phyloP scores from a whole-genome alignment of 1,140 invertebrate species.

The Oncopeltus fasciatus region DNA sequence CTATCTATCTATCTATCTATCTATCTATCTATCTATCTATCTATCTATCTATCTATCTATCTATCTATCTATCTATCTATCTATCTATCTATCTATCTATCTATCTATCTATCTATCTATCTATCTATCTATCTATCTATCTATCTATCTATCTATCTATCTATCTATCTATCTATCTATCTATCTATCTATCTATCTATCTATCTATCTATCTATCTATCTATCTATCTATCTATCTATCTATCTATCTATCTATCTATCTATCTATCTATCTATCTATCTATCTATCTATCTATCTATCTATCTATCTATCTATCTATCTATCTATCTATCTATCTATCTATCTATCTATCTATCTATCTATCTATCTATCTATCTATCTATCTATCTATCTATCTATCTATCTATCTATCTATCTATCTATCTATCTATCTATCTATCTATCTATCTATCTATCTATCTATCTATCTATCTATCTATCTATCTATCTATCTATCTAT shows the following conservation, averaged over 20 bases:
- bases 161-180: not conserved
- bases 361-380: not conserved
- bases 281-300: not conserved
- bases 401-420: not conserved
- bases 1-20: not conserved
- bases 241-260: not conserved
- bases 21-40: not conserved
- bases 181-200: not conserved
- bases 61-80: not conserved
- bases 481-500: not conserved
- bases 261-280: not conserved
- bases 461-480: not conserved
- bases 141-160: not conserved
- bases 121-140: not conserved
- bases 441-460: not conserved
- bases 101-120: not conserved
- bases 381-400: not conserved
- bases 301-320: not conserved
- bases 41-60: not conserved
- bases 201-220: not conserved
- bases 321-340: not conserved
- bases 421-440: not conserved
- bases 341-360: not conserved
- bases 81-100: not conserved
- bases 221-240: not conserved